These are phyloP conservation scores for Notoglanidium macrostoma DNA, from an alignment of 2,797 vertebrate genomes.

Conservation along the genomic window DNA sequence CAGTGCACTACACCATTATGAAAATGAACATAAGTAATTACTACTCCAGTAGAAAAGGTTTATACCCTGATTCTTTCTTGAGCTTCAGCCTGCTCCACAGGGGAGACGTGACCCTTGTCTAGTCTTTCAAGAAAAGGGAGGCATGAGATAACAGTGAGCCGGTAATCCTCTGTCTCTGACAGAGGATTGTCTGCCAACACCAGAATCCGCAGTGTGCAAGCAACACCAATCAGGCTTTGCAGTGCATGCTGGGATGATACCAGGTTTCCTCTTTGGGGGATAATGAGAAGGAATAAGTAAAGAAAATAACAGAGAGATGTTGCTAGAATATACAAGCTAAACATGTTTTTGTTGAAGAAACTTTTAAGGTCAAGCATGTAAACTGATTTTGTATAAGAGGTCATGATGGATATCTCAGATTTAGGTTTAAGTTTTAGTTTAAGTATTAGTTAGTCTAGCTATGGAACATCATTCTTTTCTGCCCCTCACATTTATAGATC, in stretches of 20 bases:
- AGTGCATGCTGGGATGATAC: constrained; percentile 72
- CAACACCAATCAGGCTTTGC: constrained; percentile 73
- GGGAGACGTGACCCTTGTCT: constrained; percentile 81
- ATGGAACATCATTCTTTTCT: not conserved
- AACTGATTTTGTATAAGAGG: not conserved
- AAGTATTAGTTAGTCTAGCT: not conserved
- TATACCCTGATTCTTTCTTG: constrained; percentile 66
- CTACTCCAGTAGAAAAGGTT: not conserved
- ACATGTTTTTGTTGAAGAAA: not conserved
- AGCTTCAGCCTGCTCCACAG: constrained; percentile 78
- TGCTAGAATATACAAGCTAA: not conserved
- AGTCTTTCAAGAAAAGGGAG: constrained; percentile 80
- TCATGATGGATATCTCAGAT: not conserved
- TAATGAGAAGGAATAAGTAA: not conserved
- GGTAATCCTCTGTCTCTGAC: constrained; percentile 73
- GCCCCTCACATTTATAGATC: not conserved
- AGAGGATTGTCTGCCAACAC: constrained; percentile 86
- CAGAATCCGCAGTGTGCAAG: constrained; percentile 76
- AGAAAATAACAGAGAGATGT: not conserved
- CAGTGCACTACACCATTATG: not conserved
- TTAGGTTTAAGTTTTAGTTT: not conserved
- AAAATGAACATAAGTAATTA: not conserved
- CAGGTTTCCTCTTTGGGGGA: constrained; percentile 78
- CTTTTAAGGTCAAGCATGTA: not conserved
- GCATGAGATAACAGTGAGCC: constrained; percentile 73